Evolutionary conservation across 2,113 vertebrate species (phyloP).

Genomic region (Aspiorhynchus laticeps): DNA sequence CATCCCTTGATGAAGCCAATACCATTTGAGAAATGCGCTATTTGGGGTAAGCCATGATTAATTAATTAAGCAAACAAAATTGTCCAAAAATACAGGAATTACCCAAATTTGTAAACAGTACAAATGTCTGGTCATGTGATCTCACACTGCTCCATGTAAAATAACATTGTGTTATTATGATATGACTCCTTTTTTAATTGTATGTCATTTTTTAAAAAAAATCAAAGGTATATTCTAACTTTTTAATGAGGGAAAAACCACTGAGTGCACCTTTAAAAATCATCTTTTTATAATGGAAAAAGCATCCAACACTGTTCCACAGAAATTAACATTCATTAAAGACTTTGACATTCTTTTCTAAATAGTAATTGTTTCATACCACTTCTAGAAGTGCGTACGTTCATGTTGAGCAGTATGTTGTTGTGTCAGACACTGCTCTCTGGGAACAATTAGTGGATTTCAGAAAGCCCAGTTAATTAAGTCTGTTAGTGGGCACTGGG

Average conservation of each 20-base stretch:
- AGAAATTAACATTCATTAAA: neutral
- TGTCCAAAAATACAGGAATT: neutral
- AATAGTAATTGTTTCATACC: neutral
- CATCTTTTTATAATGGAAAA: neutral
- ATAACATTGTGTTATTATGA: too few species aligned
- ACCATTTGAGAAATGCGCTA: too few species aligned
- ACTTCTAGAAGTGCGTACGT: neutral
- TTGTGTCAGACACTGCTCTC: slow-evolving; percentile 15
- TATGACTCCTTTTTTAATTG: too few species aligned
- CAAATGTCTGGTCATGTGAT: neutral
- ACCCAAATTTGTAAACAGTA: neutral
- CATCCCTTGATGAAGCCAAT: too few species aligned
- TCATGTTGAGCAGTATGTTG: neutral
- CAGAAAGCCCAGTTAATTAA: slow-evolving; percentile 10
- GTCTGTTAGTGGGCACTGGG: slow-evolving; percentile 8
- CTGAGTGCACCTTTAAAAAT: neutral
- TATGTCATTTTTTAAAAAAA: too few species aligned
- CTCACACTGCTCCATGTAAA: neutral
- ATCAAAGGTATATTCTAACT: neutral
- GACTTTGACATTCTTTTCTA: neutral
- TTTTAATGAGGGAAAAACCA: neutral
- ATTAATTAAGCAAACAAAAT: neutral
- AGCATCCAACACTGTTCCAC: neutral
- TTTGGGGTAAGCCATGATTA: neutral
- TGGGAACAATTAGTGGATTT: slow-evolving; percentile 34